Evolutionary conservation across 2,797 vertebrate genomes (phyloP), one percentile per base, ranked within the genome.

Genomic region (Aulostomus chinensis): DNA sequence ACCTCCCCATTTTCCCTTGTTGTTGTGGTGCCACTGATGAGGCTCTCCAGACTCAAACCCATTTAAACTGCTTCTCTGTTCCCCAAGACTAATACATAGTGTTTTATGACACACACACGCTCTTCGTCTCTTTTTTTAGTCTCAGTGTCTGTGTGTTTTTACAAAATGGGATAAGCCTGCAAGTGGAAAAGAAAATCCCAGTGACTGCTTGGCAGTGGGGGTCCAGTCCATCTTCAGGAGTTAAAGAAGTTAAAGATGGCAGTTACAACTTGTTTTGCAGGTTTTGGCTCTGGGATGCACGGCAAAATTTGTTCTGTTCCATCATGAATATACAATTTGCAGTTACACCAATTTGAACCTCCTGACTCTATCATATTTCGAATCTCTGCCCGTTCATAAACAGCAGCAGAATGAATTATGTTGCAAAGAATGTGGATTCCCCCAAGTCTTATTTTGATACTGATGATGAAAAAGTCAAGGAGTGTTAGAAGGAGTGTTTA

Each of bases 21-120:
- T 88, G 73, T 86, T 86, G 80, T 86, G 73, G 80, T 85, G 76
- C 81, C 75, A 59, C 73, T 72, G 71, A 73, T 64, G 76, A 79
- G 69, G 63, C 74, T 57, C 73, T 59, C 58, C 62, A 59, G 62
- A 40, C 72, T 59, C 60, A 54, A 55, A 63, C 60, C 72, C 63
- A 50, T 60, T 77, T 75, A 78, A 70, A 76, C 54, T 60, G 70
- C 42, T 15, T 0, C 41, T 55, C 52, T 16, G 38, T 62, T 78
- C 75, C 56, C 59, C 30, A 55, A 73, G 40, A 63, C 58, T 74
- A 66, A 76, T 61, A 52, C 60, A 36, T 65, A 46, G 63, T 70
- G 45, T 72, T 81, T 85, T 80, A 71, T 83, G 64, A 34, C 60
- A 68, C 57, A 36, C 47, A 2, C 30, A 13, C 52, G 41, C 39